Conservation (phyloP, 1,140 invertebrate species). For the Scaptomyza montana region DNA sequence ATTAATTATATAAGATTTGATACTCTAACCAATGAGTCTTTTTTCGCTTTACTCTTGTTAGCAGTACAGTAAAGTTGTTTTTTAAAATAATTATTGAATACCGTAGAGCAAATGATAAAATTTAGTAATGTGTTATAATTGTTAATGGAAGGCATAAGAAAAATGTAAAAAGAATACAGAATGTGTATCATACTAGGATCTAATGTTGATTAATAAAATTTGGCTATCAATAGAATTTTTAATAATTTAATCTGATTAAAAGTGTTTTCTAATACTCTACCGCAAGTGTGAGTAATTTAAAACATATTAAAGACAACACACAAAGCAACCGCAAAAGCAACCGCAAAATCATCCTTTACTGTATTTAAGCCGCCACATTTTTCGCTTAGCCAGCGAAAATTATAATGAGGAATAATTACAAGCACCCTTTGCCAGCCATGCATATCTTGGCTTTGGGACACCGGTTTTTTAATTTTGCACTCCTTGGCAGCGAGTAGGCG, state of each 20-base stretch:
- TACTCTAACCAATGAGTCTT: not conserved
- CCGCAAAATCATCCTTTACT: no score
- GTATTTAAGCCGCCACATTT: conserved; percentile 63
- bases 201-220: not conserved
- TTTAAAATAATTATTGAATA: no score
- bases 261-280: not conserved
- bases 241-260: not conserved
- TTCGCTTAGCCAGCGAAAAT: conserved; percentile 68
- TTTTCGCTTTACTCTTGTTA: no score
- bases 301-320: conserved; percentile 45
- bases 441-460: not conserved
- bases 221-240: not conserved
- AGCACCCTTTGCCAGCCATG: conserved; percentile 29
- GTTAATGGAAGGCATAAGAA: not conserved
- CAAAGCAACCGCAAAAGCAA: conserved; percentile 49
- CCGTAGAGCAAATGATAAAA: no score
- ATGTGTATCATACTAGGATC: no score
- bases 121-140: no score
- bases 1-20: not conserved
- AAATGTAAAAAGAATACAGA: not conserved
- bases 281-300: conserved; percentile 4
- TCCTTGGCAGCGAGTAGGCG: not conserved
- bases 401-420: conserved; percentile 74
- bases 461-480: not conserved
- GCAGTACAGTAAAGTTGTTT: no score